phyloP scores from a whole-genome alignment of 2,113 vertebrate species.

The Trogon melanurus region DNA sequence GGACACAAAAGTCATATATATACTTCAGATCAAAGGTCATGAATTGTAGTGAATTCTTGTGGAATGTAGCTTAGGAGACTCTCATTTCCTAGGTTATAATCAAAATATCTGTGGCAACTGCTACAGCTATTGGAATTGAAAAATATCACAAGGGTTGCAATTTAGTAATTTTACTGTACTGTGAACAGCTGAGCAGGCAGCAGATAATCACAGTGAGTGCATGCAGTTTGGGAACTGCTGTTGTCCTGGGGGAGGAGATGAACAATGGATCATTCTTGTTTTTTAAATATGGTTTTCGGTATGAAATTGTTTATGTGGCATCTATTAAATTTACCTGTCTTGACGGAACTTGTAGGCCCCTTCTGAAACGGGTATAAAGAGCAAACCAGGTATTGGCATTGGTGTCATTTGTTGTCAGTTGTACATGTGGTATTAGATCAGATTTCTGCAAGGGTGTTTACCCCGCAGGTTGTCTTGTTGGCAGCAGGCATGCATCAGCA shows the following conservation, averaged over 20 bases:
- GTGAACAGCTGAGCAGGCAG: background rate
- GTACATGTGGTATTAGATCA: accelerated
- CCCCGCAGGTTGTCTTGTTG: accelerated
- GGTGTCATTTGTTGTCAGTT: background rate
- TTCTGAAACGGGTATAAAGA: background rate
- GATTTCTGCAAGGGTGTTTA: background rate
- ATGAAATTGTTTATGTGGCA: background rate
- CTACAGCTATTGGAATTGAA: background rate
- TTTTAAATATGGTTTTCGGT: background rate
- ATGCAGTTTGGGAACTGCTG: background rate
- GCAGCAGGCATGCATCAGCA: background rate
- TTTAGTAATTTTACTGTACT: background rate
- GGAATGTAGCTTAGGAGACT: background rate
- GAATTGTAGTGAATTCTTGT: background rate
- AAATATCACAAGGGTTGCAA: background rate
- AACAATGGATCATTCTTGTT: background rate
- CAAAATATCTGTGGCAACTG: conserved; percentile 33
- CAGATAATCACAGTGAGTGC: background rate
- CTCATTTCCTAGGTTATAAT: conserved; percentile 15
- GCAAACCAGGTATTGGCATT: background rate
- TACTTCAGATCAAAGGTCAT: background rate
- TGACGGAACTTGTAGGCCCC: background rate
- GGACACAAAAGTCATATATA: background rate
- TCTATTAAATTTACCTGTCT: background rate
- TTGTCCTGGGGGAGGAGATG: background rate